phyloP scores from a whole-genome alignment of 2,113 vertebrate species.

The Pimephales promelas region DNA sequence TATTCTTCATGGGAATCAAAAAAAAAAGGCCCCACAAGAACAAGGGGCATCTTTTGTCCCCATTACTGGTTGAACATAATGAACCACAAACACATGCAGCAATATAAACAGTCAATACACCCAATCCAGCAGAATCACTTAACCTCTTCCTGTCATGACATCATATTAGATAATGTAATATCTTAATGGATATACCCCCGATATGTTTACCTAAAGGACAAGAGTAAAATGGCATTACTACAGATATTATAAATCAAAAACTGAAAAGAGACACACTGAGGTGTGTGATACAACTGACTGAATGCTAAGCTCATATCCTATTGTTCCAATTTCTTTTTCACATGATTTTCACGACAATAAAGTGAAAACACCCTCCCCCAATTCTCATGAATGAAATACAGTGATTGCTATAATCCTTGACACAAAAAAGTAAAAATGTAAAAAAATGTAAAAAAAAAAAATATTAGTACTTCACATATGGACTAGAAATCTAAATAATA shows the following conservation, averaged over 20 bases:
- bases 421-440: not conserved
- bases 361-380: too few species aligned
- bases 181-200: slow-evolving; percentile 7
- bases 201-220: not conserved
- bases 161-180: slow-evolving; percentile 22
- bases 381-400: too few species aligned
- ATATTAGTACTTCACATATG: not conserved
- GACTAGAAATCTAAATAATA: not conserved
- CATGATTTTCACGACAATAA: too few species aligned
- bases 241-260: not conserved
- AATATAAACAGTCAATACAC: slow-evolving; percentile 11
- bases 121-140: not conserved
- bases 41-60: too few species aligned
- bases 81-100: slow-evolving; percentile 22
- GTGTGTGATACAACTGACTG: not conserved
- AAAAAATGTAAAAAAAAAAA: too few species aligned
- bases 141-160: slow-evolving; percentile 16
- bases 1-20: too few species aligned
- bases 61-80: too few species aligned
- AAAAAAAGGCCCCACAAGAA: too few species aligned
- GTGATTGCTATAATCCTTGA: too few species aligned
- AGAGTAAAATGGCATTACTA: not conserved
- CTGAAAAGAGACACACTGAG: too few species aligned
- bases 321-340: not conserved
- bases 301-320: not conserved